Conservation (phyloP, 2,888 invertebrate species). For the Nomada fabriciana region DNA sequence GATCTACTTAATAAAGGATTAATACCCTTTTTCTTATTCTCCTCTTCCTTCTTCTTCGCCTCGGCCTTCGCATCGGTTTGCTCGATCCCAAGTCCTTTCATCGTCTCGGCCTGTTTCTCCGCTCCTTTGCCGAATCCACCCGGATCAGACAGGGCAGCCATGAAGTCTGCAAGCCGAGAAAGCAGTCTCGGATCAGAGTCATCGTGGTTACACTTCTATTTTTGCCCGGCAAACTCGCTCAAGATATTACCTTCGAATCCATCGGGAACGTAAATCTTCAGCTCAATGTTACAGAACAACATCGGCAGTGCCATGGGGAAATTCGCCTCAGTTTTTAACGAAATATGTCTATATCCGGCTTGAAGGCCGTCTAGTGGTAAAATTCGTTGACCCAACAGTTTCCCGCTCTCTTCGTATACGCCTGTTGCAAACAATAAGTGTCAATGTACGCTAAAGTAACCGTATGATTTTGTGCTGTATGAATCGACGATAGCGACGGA, state of each 20-base stretch:
- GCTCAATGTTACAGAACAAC: slow-evolving; percentile 89
- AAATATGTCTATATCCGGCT: slow-evolving; percentile 89
- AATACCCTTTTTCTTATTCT: slow-evolving; percentile 81
- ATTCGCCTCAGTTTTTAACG: slow-evolving; percentile 89
- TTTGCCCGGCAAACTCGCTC: slow-evolving; percentile 48
- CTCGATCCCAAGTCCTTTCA: slow-evolving; percentile 89
- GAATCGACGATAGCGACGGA: background rate
- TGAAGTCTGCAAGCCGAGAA: slow-evolving; percentile 90
- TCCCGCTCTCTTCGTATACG: slow-evolving; percentile 90
- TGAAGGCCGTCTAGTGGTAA: slow-evolving; percentile 89
- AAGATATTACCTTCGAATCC: slow-evolving; percentile 87
- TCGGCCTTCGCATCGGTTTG: slow-evolving; percentile 84
- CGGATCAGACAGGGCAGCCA: slow-evolving; percentile 98
- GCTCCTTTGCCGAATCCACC: slow-evolving; percentile 89
- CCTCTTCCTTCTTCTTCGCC: slow-evolving; percentile 82
- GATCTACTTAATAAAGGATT: slow-evolving; percentile 2
- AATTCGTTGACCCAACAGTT: slow-evolving; percentile 89
- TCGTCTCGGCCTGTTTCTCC: slow-evolving; percentile 87
- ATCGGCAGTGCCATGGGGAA: slow-evolving; percentile 89
- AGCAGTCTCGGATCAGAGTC: slow-evolving; percentile 24
- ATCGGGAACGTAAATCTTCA: slow-evolving; percentile 91
- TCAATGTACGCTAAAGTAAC: background rate
- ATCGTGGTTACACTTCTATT: slow-evolving; percentile 46
- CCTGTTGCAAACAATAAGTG: slow-evolving; percentile 67
- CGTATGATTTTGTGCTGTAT: no score